Percentiles rank a stretch among this genome's conserved stretches.
Conservation (phyloP, 2,888 invertebrate species). For the Rhagonycha fulva region DNA sequence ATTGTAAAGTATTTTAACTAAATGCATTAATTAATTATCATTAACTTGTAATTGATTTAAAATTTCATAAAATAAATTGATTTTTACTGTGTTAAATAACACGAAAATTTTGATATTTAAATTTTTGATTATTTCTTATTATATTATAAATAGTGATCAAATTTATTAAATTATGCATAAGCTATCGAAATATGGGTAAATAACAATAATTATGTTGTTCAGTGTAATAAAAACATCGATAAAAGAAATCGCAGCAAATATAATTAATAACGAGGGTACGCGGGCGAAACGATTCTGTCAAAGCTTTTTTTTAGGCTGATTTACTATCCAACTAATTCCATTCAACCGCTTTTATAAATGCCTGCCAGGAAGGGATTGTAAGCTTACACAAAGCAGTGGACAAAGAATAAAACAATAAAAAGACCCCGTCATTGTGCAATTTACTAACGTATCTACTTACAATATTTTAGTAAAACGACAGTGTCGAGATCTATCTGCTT, state of each 20-base stretch:
- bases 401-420: slow-evolving; percentile 5
- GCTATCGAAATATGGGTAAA: background rate
- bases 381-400: background rate
- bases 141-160: too few species aligned
- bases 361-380: slow-evolving; percentile 1
- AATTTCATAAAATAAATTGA: too few species aligned
- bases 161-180: background rate
- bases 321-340: slow-evolving; percentile 2
- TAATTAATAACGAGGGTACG: slow-evolving; percentile 3
- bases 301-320: slow-evolving; percentile 3
- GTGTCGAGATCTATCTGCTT: background rate
- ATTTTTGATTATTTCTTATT: too few species aligned
- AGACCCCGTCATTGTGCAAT: background rate
- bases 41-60: too few species aligned
- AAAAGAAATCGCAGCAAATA: background rate
- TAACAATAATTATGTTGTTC: slow-evolving; percentile 1
- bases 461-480: background rate
- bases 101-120: too few species aligned
- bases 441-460: background rate
- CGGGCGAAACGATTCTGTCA: slow-evolving; percentile 2
- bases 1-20: too few species aligned
- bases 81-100: too few species aligned
- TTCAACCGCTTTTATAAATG: slow-evolving; percentile 4
- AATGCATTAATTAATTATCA: too few species aligned
- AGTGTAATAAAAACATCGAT: background rate